Conservation (phyloP, 2,113 vertebrate genomes). For the Callionymus lyra region DNA sequence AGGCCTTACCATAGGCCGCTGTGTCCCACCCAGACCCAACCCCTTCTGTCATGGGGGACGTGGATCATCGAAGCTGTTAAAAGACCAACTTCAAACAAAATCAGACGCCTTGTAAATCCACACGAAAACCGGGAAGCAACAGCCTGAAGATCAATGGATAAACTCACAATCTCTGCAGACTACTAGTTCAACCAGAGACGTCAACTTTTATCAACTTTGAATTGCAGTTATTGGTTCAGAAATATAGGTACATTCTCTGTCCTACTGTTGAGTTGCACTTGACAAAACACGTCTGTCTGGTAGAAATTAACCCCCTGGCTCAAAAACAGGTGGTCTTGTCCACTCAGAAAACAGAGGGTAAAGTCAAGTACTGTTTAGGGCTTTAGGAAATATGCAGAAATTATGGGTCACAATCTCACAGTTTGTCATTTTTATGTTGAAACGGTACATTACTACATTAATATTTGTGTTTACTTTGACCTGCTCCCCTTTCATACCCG, state of each 20-base stretch:
- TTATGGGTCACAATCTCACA: constrained; percentile 20
- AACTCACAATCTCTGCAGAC: constrained; percentile 1
- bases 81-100: constrained; percentile 40
- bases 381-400: constrained; percentile 39
- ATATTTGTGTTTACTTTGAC: no score
- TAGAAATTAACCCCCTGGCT: constrained; percentile 43
- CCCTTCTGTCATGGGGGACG: constrained; percentile 14
- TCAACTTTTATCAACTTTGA: no score
- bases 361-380: constrained; percentile 39
- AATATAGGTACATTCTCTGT: no score
- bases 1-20: constrained; percentile 27
- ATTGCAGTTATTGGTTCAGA: no score
- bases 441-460: no score
- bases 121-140: constrained; percentile 3
- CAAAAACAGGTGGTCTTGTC: constrained; percentile 52
- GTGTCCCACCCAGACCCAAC: constrained; percentile 4
- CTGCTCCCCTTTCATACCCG: no score
- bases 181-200: background rate
- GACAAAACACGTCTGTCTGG: constrained; percentile 36
- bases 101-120: constrained; percentile 28
- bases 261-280: constrained; percentile 13
- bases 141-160: constrained; percentile 10
- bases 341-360: constrained; percentile 24
- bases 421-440: constrained; percentile 5
- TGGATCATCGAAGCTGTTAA: constrained; percentile 13